Conservation (phyloP, 2,888 invertebrate genomes). For the Drosophila melanosoma region DNA sequence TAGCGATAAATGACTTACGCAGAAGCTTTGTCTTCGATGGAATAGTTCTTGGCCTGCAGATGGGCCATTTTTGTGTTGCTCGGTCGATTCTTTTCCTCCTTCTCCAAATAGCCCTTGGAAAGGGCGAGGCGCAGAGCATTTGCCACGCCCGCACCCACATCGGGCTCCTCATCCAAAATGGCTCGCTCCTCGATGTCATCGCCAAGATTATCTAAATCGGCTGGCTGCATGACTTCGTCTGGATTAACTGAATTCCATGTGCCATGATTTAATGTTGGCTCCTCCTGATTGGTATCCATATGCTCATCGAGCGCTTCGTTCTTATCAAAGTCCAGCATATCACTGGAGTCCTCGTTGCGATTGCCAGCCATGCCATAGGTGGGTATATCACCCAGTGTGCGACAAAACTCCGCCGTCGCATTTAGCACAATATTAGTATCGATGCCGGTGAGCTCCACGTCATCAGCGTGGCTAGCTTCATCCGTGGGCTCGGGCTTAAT, state of each 20-base stretch:
- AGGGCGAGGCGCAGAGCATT: constrained; percentile 95
- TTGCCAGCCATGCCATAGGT: constrained; percentile 97
- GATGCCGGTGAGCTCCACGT: constrained; percentile 54
- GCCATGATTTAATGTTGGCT: constrained; percentile 87
- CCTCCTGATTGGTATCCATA: constrained; percentile 83
- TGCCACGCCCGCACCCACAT: constrained; percentile 95
- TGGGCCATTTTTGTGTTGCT: constrained; percentile 90
- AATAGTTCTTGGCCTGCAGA: constrained; percentile 92
- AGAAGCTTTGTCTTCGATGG: constrained; percentile 91
- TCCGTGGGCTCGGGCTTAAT: constrained; percentile 86
- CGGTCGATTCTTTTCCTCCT: constrained; percentile 90
- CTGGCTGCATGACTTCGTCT: constrained; percentile 84
- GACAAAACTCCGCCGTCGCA: constrained; percentile 98
- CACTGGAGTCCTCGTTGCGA: constrained; percentile 91
- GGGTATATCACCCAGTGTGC: constrained; percentile 97
- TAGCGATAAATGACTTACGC: constrained; percentile 85
- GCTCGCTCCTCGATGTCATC: constrained; percentile 84
- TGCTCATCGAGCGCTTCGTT: constrained; percentile 83
- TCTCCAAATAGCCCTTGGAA: constrained; percentile 97
- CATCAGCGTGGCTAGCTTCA: constrained; percentile 70
- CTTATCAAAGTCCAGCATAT: constrained; percentile 86
- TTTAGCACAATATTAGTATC: constrained; percentile 91
- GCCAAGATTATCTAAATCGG: constrained; percentile 85
- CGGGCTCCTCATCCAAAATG: constrained; percentile 95
- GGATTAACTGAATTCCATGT: constrained; percentile 94